These are phyloP conservation scores for Agelaius phoeniceus DNA, from an alignment of 2,113 vertebrate species.

Conservation along the genomic window DNA sequence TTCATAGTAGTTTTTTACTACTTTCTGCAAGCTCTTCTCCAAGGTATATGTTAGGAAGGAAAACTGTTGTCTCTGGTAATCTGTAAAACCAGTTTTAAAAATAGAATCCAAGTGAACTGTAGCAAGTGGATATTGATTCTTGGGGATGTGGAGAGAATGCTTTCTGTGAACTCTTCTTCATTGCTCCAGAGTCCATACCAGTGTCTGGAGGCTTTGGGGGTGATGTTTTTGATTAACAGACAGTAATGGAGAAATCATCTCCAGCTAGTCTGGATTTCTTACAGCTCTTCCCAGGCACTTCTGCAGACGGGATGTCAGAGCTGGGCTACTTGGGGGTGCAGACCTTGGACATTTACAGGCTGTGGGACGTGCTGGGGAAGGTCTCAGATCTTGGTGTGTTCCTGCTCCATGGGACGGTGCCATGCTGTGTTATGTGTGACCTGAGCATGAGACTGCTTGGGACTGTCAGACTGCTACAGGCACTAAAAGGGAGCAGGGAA, in stretches of 20 bases:
- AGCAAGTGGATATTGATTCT: constrained; percentile 14
- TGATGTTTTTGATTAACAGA: neutral
- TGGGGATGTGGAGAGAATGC: neutral
- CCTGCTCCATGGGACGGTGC: neutral
- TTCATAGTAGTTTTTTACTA: neutral
- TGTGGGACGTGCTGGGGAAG: accelerated
- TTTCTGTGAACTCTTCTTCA: neutral
- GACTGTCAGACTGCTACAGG: neutral
- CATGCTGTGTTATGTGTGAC: neutral
- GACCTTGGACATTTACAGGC: neutral
- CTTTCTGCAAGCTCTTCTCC: neutral
- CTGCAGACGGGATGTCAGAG: neutral
- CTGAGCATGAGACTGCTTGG: neutral
- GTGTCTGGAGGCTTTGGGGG: neutral
- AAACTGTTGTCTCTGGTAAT: neutral
- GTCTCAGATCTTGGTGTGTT: accelerated
- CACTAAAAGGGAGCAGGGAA: neutral
- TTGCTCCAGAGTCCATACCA: neutral
- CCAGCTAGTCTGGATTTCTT: neutral
- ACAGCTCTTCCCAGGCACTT: neutral
- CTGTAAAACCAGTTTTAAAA: constrained; percentile 37
- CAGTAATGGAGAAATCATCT: neutral
- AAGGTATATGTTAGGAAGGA: neutral
- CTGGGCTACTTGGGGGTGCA: neutral
- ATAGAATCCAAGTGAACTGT: neutral